These are phyloP conservation scores for Sebastes nivosus DNA, from an alignment of 2,797 vertebrate genomes.

Conservation along the genomic window DNA sequence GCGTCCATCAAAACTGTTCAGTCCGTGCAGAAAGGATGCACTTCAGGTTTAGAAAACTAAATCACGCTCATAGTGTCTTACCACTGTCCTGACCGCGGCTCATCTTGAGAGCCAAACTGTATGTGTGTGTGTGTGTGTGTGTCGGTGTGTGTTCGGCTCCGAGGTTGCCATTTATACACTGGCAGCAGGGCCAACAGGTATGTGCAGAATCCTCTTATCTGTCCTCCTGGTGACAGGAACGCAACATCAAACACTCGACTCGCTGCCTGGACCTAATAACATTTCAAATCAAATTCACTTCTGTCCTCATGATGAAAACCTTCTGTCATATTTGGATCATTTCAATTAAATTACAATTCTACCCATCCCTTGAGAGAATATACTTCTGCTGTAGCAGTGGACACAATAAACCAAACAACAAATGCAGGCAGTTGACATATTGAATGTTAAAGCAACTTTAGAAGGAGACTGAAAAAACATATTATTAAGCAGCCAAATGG, in stretches of 20 bases:
- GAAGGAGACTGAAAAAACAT: background rate
- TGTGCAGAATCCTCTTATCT: conserved; percentile 87
- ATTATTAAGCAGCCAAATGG: background rate
- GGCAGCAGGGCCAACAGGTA: conserved; percentile 71
- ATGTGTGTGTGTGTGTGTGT: conserved; percentile 5
- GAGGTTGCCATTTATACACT: conserved; percentile 75
- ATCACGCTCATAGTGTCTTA: background rate
- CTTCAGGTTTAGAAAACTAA: background rate
- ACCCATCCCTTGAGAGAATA: background rate
- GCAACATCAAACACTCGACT: conserved; percentile 80
- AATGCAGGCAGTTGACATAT: background rate
- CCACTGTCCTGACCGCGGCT: background rate
- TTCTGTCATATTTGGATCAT: conserved; percentile 45
- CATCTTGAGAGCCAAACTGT: conserved; percentile 37
- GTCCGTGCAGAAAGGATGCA: background rate
- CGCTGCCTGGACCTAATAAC: conserved; percentile 55
- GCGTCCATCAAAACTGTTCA: conserved; percentile 49
- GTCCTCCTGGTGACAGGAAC: conserved; percentile 80
- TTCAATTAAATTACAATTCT: conserved; percentile 50
- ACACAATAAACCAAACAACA: background rate
- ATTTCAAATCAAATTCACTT: conserved; percentile 66
- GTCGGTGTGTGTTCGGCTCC: conserved; percentile 11
- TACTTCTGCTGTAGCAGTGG: background rate
- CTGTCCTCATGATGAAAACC: conserved; percentile 63
- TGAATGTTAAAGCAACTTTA: background rate